Evolutionary conservation across 2,888 invertebrate species (phyloP), one percentile per base, ranked within the genome.

Genomic region (Diarsia mendica): DNA sequence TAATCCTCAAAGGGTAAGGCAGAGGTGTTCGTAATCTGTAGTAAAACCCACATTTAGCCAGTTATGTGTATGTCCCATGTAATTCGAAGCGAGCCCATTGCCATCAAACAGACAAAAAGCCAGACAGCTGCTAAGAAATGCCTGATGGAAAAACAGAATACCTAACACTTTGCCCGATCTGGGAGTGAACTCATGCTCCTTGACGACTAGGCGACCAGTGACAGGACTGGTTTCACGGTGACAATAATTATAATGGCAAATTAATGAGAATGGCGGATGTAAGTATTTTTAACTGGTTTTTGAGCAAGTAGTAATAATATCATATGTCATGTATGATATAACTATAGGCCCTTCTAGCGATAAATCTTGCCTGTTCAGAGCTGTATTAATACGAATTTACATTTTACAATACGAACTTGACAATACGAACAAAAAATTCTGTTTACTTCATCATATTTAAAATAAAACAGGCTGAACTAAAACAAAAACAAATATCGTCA

Each of bases 401-500:
- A 28, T 28, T 28, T 28, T 28, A 28, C 28, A 28, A 28, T 28
- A 28, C 28, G 28, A 28, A 23, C 23, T 13, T 23, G 28, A 8
- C 33, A 18, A 18, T 23, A 55, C 8, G 10, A 61, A n/a, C 10
- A 49, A n/a, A 48, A 48, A 1, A 46, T n/a, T 1, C 6, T 20
- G 5, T 6, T 23, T 61, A 3, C 18, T 23, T 15, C 20, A 28
- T 53, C 15, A 9, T 13, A 49, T 53, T 18, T 15, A 28, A 67
- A 44, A 15, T 18, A 55, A 65, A 61, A 23, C 28, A 39, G 18
- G 46, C 20, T 49, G 33, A 23, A 51, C 15, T 10, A 63, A 48
- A 61, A 46, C 73, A 67, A n/a, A 66, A 64, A 58, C 20, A 13
- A 72, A 44, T n/a, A n/a, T n/a, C n/a, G n/a, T n/a, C n/a, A n/a